Conservation (phyloP, 2,797 vertebrate species). For the Pseudopleuronectes americanus region DNA sequence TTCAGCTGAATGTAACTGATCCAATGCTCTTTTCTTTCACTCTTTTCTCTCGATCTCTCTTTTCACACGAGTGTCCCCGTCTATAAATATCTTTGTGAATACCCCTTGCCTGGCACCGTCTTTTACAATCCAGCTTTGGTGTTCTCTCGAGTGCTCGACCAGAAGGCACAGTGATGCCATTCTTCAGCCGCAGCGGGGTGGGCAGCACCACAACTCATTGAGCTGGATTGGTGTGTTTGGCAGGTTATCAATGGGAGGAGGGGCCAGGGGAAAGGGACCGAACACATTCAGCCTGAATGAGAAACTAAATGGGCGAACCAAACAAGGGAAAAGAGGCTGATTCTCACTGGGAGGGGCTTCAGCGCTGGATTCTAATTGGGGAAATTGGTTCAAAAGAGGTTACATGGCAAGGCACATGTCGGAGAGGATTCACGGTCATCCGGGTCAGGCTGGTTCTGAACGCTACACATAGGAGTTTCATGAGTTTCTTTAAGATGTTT, state of each 20-base stretch:
- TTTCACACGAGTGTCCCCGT: conserved; percentile 3
- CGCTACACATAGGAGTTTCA: not conserved
- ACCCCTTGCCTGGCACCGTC: conserved; percentile 36
- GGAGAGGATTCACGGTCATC: not conserved
- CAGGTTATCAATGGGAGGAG: conserved; percentile 75
- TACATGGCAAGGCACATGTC: not conserved
- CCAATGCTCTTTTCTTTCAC: not conserved
- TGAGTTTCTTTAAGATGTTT: too few relatives aligned
- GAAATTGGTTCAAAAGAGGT: conserved; percentile 40
- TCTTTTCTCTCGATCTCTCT: conserved; percentile 15
- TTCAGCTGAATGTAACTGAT: conserved; percentile 17
- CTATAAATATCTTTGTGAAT: conserved; percentile 55
- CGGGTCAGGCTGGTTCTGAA: not conserved
- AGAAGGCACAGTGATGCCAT: conserved; percentile 69
- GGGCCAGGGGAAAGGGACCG: conserved; percentile 68
- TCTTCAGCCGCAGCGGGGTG: conserved; percentile 61
- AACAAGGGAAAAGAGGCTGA: conserved; percentile 68
- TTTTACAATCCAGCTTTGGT: conserved; percentile 41
- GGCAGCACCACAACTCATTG: conserved; percentile 59
- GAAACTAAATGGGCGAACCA: conserved; percentile 66
- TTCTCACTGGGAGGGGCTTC: conserved; percentile 60
- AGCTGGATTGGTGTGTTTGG: conserved; percentile 73
- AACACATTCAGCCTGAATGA: conserved; percentile 72
- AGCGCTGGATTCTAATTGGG: conserved; percentile 55
- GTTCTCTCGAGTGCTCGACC: conserved; percentile 37